Conservation (phyloP, 2,888 invertebrate genomes). For the Meliscaeva auricollis region DNA sequence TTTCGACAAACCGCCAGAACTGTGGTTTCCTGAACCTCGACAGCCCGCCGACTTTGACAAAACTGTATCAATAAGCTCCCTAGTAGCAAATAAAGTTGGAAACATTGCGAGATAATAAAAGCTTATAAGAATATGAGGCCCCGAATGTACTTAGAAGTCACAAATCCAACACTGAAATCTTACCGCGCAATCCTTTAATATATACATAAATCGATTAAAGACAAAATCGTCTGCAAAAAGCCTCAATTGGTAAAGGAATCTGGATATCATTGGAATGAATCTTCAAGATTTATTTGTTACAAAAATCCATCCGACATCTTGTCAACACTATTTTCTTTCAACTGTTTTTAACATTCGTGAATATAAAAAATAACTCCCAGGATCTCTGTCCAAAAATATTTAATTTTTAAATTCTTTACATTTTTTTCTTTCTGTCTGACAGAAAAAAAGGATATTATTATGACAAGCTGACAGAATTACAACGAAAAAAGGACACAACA, state of each 20-base stretch:
- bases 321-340: conserved; percentile 1
- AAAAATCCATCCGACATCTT: conserved; percentile 3
- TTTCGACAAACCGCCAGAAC: no score
- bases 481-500: conserved; percentile 49
- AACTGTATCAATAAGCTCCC: no score
- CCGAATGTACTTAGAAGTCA: background rate
- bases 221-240: background rate
- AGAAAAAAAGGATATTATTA: conserved; percentile 38
- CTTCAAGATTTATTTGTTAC: background rate
- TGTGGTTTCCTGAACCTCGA: no score
- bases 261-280: background rate
- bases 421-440: background rate
- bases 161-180: background rate
- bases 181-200: conserved; percentile 21
- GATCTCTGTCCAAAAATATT: no score
- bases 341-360: background rate
- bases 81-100: no score
- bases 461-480: conserved; percentile 61
- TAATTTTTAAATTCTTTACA: background rate
- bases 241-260: background rate
- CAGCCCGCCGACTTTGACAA: no score
- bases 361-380: no score
- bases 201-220: conserved; percentile 28
- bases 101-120: no score
- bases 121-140: no score